Evolutionary conservation across 2,797 vertebrate species (phyloP).

Genomic region (Xyrichtys novacula): DNA sequence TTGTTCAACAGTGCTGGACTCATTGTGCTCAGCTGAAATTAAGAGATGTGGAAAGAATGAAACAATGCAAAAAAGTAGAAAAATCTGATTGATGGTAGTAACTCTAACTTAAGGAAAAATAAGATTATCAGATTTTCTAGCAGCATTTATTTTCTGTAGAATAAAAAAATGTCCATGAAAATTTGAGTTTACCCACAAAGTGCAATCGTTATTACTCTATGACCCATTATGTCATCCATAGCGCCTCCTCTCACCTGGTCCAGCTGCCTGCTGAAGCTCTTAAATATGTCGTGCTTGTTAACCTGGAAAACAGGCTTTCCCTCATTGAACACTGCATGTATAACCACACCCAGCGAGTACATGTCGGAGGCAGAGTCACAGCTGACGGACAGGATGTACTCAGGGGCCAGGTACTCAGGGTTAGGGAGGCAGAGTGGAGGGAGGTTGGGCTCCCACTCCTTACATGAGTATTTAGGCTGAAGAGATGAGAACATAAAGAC

Average conservation of each 20-base stretch:
- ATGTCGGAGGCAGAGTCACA: constrained; percentile 98
- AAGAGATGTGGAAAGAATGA: background rate
- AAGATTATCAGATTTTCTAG: background rate
- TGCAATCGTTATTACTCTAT: background rate
- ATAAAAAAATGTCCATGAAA: background rate
- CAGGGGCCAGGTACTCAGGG: constrained; percentile 97
- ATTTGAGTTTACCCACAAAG: background rate
- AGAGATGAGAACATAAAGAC: background rate
- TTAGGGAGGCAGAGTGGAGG: constrained; percentile 96
- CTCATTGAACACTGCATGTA: constrained; percentile 97
- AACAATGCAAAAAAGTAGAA: background rate
- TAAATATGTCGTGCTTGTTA: constrained; percentile 99
- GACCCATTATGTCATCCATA: background rate
- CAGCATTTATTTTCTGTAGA: background rate
- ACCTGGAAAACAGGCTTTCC: constrained; percentile 96
- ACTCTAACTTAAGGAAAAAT: too few species aligned
- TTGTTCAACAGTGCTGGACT: constrained; percentile 88
- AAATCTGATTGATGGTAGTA: background rate
- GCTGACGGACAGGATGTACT: constrained; percentile 98
- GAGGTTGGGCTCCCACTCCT: constrained; percentile 98
- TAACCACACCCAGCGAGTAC: constrained; percentile 95
- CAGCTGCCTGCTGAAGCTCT: constrained; percentile 97
- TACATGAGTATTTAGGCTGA: constrained; percentile 94
- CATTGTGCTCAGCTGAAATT: constrained; percentile 91
- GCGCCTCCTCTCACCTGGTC: constrained; percentile 89